A percentile compares a stretch with the other conserved stretches of the same genome.
phyloP scores from a whole-genome alignment of 2,797 vertebrate species.

The Holocentrus rufus region DNA sequence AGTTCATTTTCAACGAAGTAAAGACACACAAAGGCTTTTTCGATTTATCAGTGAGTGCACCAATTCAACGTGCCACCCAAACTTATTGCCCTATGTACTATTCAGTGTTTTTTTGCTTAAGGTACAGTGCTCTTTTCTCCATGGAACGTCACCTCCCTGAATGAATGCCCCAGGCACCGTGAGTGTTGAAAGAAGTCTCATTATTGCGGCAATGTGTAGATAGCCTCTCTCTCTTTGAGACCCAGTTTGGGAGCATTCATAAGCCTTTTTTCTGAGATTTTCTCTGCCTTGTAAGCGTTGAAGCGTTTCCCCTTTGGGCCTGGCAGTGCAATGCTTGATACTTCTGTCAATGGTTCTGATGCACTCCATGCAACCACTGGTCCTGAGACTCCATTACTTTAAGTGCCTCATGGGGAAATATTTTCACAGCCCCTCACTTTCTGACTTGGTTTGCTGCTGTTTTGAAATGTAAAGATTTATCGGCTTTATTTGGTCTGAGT shows the following conservation, averaged over 20 bases:
- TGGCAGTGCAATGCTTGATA: conserved; percentile 71
- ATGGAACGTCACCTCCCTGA: conserved; percentile 73
- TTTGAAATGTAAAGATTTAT: conserved; percentile 48
- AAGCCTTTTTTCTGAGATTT: conserved; percentile 72
- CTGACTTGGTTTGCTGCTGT: conserved; percentile 64
- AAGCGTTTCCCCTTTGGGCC: conserved; percentile 79
- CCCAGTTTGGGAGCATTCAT: conserved; percentile 73
- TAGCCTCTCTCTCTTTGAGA: conserved; percentile 68
- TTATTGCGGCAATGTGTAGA: conserved; percentile 73
- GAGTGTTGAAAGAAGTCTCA: conserved; percentile 78
- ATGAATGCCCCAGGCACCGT: conserved; percentile 75
- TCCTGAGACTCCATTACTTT: conserved; percentile 77
- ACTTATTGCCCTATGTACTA: conserved; percentile 63
- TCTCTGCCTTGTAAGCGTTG: conserved; percentile 75
- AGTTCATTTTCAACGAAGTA: conserved; percentile 51
- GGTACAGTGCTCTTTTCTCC: conserved; percentile 76
- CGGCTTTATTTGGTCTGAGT: conserved; percentile 19
- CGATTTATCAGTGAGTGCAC: conserved; percentile 55
- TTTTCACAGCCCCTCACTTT: conserved; percentile 60
- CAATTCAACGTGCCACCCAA: conserved; percentile 50
- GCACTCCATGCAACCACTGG: conserved; percentile 70
- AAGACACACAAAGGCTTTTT: conserved; percentile 48
- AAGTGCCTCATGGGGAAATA: conserved; percentile 76
- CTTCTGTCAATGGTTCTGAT: conserved; percentile 77
- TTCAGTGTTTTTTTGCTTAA: conserved; percentile 71